A percentile compares a stretch with the other conserved stretches of the same genome.
phyloP scores from a whole-genome alignment of 1,140 invertebrate species.

The Drosophila setifemur region DNA sequence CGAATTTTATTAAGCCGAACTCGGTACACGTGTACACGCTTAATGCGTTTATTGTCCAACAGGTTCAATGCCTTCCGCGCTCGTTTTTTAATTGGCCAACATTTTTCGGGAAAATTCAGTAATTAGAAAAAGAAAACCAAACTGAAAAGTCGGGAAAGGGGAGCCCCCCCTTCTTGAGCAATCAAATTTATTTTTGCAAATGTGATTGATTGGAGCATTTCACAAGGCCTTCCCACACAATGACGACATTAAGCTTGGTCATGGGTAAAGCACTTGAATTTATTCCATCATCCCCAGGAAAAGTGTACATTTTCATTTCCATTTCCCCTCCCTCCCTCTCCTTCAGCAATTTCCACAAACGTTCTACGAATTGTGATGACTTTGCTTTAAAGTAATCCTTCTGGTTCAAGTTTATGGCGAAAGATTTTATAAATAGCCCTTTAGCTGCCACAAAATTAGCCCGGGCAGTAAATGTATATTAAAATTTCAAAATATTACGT shows the following conservation, averaged over 20 bases:
- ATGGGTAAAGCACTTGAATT: not conserved
- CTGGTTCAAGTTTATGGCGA: not conserved
- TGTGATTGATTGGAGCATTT: too few species aligned
- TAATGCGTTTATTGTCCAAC: constrained; percentile 37
- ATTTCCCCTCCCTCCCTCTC: not conserved
- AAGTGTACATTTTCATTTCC: not conserved
- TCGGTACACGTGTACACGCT: constrained; percentile 40
- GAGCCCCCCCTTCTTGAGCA: too few species aligned
- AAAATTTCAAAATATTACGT: constrained; percentile 36
- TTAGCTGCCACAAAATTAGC: constrained; percentile 28
- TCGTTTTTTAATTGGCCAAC: constrained; percentile 9
- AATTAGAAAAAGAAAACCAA: not conserved
- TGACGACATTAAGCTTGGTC: not conserved
- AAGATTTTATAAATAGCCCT: constrained; percentile 6
- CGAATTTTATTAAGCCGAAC: constrained; percentile 71
- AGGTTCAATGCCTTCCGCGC: constrained; percentile 39
- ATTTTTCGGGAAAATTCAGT: not conserved
- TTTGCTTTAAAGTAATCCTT: constrained; percentile 18
- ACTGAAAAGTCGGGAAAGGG: too few species aligned
- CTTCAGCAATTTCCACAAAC: not conserved
- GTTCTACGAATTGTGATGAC: constrained; percentile 8
- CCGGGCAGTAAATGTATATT: constrained; percentile 18
- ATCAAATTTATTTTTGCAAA: too few species aligned
- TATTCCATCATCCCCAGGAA: not conserved
- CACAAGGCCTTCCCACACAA: too few species aligned